Conservation (phyloP, 1,140 invertebrate species). For the Drosophila virilis region DNA sequence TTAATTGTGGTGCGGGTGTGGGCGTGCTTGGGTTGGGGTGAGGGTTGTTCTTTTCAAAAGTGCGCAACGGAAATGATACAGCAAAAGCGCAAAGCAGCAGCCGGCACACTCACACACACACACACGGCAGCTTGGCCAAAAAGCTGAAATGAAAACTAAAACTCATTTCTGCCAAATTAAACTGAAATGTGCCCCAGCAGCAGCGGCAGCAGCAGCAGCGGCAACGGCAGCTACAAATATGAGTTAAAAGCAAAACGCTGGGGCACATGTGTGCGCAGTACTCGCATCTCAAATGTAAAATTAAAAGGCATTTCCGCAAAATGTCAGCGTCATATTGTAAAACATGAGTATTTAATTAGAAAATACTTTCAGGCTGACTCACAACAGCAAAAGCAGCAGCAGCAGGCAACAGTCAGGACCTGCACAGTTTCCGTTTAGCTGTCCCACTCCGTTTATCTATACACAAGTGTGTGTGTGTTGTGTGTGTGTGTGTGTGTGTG, state of each 20-base stretch:
- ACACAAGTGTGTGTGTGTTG: not conserved
- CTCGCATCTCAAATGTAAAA: slow-evolving; percentile 78
- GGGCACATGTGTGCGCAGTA: slow-evolving; percentile 32
- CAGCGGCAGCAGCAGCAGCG: slow-evolving; percentile 43
- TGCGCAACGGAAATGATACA: slow-evolving; percentile 74
- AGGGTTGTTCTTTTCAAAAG: slow-evolving; percentile 5
- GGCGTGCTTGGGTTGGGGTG: not conserved
- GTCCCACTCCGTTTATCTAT: not conserved
- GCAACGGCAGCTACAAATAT: slow-evolving; percentile 56
- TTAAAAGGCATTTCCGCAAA: slow-evolving; percentile 83
- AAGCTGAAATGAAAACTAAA: slow-evolving; percentile 79
- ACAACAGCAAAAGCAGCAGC: not conserved
- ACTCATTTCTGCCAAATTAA: slow-evolving; percentile 83
- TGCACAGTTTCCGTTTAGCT: slow-evolving; percentile 27
- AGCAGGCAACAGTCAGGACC: slow-evolving; percentile 5
- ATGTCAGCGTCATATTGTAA: slow-evolving; percentile 84
- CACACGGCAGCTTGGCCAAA: slow-evolving; percentile 24
- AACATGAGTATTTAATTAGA: slow-evolving; percentile 84
- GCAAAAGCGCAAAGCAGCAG: slow-evolving; percentile 62
- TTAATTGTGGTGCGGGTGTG: slow-evolving; percentile 12
- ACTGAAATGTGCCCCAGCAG: slow-evolving; percentile 74
- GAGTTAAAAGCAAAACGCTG: slow-evolving; percentile 46
- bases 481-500: slow-evolving; percentile 14
- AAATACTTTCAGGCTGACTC: slow-evolving; percentile 69
- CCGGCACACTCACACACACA: slow-evolving; percentile 41